Conservation (phyloP, 2,888 invertebrate genomes). For the Plagodis pulveraria region DNA sequence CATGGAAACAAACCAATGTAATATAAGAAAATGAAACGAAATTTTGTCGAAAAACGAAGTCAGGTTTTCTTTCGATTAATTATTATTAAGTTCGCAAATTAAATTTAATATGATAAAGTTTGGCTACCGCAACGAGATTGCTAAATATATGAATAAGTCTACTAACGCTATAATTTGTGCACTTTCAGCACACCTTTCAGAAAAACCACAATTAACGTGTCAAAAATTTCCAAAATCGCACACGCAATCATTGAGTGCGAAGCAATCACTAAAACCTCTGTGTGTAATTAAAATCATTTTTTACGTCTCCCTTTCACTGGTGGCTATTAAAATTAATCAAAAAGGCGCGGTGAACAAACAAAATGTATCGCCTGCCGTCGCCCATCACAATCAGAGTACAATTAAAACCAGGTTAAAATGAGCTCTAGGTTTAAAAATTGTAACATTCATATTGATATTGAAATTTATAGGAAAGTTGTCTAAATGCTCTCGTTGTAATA, state of each 20-base stretch:
- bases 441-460: background rate
- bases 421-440: conserved; percentile 7
- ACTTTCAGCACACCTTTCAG: background rate
- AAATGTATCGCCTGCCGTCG: conserved; percentile 36
- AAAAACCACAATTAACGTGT: conserved; percentile 17
- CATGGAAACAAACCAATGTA: too few relatives aligned
- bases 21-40: too few relatives aligned
- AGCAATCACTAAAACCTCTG: conserved; percentile 34
- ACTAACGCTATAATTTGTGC: conserved; percentile 16
- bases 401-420: conserved; percentile 33
- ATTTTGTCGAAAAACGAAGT: too few relatives aligned
- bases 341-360: conserved; percentile 46
- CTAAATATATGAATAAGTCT: background rate
- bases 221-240: conserved; percentile 21
- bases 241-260: conserved; percentile 29
- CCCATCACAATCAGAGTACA: conserved; percentile 20
- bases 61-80: too few relatives aligned
- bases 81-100: too few relatives aligned
- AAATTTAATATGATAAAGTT: too few relatives aligned
- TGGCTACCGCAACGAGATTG: background rate
- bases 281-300: conserved; percentile 51
- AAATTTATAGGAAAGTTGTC: too few relatives aligned
- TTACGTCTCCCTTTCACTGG: conserved; percentile 60
- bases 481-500: too few relatives aligned
- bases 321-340: conserved; percentile 61